Percentiles rank a stretch among this genome's conserved stretches.
These are phyloP conservation scores for Scomber colias DNA, from an alignment of 2,113 vertebrate species.

Conservation along the genomic window DNA sequence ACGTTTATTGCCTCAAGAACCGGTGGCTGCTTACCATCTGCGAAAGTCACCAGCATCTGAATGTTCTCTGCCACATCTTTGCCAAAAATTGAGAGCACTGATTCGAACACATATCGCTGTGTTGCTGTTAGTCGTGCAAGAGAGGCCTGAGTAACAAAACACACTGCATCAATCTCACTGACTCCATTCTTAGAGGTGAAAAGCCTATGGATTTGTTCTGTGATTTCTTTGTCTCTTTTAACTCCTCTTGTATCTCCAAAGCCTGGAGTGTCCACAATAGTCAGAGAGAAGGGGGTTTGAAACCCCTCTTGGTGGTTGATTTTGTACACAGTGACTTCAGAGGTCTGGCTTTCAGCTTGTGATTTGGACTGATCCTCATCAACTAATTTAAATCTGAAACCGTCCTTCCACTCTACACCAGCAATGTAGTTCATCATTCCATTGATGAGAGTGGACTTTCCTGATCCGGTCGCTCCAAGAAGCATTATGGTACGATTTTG, in stretches of 20 bases:
- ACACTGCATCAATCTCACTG: slow-evolving; percentile 44
- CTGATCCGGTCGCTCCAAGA: no score
- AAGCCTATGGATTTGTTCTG: slow-evolving; percentile 26
- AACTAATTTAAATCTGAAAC: no score
- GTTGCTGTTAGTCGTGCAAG: slow-evolving; percentile 39
- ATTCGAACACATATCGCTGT: slow-evolving; percentile 51
- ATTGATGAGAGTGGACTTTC: no score
- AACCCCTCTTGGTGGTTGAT: no score
- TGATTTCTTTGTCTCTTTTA: slow-evolving; percentile 25
- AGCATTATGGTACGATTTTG: no score
- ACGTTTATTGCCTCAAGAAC: slow-evolving; percentile 50
- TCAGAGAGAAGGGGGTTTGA: no score
- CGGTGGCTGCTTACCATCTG: slow-evolving; percentile 35
- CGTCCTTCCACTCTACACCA: no score
- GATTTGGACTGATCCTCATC: no score
- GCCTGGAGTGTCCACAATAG: slow-evolving; percentile 7
- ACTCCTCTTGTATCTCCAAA: slow-evolving; percentile 41
- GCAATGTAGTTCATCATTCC: no score
- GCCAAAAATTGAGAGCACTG: slow-evolving; percentile 45
- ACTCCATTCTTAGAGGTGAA: slow-evolving; percentile 31
- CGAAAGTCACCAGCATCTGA: slow-evolving; percentile 54
- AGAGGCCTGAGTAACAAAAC: slow-evolving; percentile 50
- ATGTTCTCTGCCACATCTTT: slow-evolving; percentile 58
- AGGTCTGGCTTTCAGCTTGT: no score
- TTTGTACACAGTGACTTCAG: no score